Evolutionary conservation across 2,113 vertebrate genomes (phyloP).

Genomic region (Brachyhypopomus gauderio): DNA sequence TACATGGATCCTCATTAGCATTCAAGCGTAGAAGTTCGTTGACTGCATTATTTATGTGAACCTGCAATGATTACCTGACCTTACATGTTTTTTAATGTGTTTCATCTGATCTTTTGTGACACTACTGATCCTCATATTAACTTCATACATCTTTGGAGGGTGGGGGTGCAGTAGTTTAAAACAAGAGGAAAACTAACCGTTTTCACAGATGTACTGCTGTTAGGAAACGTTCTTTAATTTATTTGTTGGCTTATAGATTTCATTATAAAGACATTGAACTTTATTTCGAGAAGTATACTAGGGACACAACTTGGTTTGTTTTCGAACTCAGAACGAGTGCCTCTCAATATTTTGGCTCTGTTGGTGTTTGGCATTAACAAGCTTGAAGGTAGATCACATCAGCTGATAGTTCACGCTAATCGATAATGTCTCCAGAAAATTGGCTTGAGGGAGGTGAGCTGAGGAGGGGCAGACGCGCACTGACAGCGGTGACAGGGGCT

Average conservation of each 20-base stretch:
- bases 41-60: neutral
- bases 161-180: too few species aligned
- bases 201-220: neutral
- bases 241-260: too few species aligned
- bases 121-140: neutral
- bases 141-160: too few species aligned
- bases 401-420: conserved; percentile 46
- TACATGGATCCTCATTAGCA: neutral
- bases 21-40: neutral
- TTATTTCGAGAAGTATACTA: conserved; percentile 5
- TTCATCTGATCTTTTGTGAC: neutral
- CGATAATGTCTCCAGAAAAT: conserved; percentile 45
- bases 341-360: neutral
- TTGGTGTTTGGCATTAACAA: conserved; percentile 25
- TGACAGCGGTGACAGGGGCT: conserved; percentile 49
- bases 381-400: conserved; percentile 43
- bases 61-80: neutral
- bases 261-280: conserved; percentile 32
- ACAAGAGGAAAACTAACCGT: neutral
- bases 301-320: neutral
- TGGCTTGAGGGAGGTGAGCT: conserved; percentile 29
- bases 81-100: neutral
- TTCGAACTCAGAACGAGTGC: neutral
- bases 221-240: too few species aligned
- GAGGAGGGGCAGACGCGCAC: conserved; percentile 13